Percentiles rank a stretch among this genome's conserved stretches.
phyloP scores from a whole-genome alignment of 2,888 invertebrate genomes.

The Drosophila kokeensis region DNA sequence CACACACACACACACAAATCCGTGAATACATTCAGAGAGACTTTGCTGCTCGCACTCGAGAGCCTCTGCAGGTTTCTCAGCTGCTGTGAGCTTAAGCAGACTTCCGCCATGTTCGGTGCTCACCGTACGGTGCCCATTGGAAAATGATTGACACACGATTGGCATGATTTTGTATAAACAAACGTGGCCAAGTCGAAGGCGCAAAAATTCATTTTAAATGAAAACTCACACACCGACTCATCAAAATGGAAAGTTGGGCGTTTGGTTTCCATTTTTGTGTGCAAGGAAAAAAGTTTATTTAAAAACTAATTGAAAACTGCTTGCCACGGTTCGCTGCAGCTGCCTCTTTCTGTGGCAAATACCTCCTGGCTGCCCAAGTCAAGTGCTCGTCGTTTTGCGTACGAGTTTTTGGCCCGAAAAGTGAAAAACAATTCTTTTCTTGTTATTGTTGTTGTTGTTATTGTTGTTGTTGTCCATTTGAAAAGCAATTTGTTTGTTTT shows the following conservation, averaged over 20 bases:
- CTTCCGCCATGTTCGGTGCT: constrained; percentile 71
- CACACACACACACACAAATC: constrained; percentile 5
- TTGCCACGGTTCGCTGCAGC: constrained; percentile 44
- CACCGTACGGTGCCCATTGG: constrained; percentile 56
- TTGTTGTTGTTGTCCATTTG: constrained; percentile 41
- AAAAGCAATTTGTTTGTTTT: constrained; percentile 74
- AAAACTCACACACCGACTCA: constrained; percentile 42
- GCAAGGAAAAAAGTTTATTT: constrained; percentile 67
- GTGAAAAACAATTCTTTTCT: constrained; percentile 30
- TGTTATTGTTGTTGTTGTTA: not conserved
- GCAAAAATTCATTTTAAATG: constrained; percentile 52
- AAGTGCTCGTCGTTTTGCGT: constrained; percentile 58
- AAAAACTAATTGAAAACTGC: constrained; percentile 79
- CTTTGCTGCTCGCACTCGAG: constrained; percentile 16
- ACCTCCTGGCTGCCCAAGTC: constrained; percentile 22
- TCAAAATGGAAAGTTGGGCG: constrained; percentile 72
- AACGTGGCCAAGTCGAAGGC: constrained; percentile 48
- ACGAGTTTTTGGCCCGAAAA: constrained; percentile 54
- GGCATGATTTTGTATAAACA: constrained; percentile 83
- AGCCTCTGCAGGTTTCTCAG: constrained; percentile 25
- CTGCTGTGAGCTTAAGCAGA: constrained; percentile 74
- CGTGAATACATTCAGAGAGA: not conserved
- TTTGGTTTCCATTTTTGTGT: constrained; percentile 51
- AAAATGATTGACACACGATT: constrained; percentile 84
- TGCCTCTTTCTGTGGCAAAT: constrained; percentile 23